Percentiles rank a stretch among this genome's conserved stretches.
Conservation (phyloP, 1,140 invertebrate species). For the Drosophila erecta region DNA sequence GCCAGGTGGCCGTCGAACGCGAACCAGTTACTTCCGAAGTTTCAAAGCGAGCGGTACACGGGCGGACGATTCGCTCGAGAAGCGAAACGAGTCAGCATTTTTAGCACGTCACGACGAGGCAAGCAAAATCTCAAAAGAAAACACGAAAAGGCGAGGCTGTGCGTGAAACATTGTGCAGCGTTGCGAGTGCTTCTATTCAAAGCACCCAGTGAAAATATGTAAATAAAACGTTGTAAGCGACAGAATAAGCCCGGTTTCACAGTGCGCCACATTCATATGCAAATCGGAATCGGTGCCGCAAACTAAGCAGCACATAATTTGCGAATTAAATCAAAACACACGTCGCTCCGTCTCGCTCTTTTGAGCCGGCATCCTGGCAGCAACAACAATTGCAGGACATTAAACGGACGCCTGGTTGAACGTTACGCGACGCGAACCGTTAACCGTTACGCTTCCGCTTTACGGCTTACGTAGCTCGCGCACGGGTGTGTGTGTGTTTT, state of each 20-base stretch:
- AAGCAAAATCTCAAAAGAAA: conserved; percentile 36
- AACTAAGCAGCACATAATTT: conserved; percentile 59
- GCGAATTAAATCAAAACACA: conserved; percentile 76
- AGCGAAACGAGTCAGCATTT: conserved; percentile 1
- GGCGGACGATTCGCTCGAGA: conserved; percentile 33
- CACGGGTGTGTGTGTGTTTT: conserved; percentile 13
- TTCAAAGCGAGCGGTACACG: conserved; percentile 61
- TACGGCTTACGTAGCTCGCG: conserved; percentile 30
- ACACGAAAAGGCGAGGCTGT: conserved; percentile 24
- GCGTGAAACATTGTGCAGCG: conserved; percentile 24
- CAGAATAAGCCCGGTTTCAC: conserved; percentile 48
- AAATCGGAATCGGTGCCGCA: conserved; percentile 41
- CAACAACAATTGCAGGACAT: conserved; percentile 40
- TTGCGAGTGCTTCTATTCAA: conserved; percentile 8
- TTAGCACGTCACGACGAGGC: conserved; percentile 19
- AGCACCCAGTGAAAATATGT: conserved; percentile 22
- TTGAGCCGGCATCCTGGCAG: conserved; percentile 23
- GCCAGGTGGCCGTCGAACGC: conserved; percentile 66
- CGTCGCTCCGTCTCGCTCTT: conserved; percentile 5
- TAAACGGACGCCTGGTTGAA: conserved; percentile 47
- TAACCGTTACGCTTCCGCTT: conserved; percentile 65
- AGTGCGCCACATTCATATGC: conserved; percentile 48
- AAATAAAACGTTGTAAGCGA: conserved; percentile 41
- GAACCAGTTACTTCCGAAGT: conserved; percentile 76
- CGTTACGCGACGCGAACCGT: conserved; percentile 59